Base-by-base conservation (phyloP, 2,797 vertebrate genomes). In the Pristis pectinata region DNA sequence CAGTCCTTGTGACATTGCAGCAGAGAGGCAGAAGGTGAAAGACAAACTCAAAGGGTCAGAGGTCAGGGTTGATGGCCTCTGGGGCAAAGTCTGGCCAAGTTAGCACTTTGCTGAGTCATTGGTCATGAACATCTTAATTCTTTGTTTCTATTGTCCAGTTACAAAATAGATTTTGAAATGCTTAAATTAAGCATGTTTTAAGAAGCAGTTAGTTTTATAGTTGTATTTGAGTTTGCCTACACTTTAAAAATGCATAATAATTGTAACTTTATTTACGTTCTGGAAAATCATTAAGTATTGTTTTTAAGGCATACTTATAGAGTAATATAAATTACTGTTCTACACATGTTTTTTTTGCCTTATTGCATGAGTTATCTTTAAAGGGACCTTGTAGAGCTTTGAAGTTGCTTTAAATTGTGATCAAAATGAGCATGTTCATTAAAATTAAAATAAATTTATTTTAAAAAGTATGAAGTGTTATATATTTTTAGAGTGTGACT, bases 61-160 rank as follows among this genome's bases (percentile, higher is more conserved):
- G 96, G 96, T 96, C 94, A 96, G 94, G 72, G 95, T 93, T 94
- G 70, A 76, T 95, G 95, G 94, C 95, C 95, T 95, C 96, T 94
- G 94, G 95, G 95, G 95, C 95, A 95, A 95, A 95, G 95, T 83
- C 87, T 91, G 30, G 94, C 94, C 95, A 93, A 95, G 94, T n/a
- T 76, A 72, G 41, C 76, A 64, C 56, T 79, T 93, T 53, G 5
- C 94, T 80, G 74, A 94, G 91, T 95, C 56, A 72, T 93, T 93
- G 76, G 94, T 93, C 94, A 70, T 79, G 89, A 93, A 82, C 91
- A 77, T 95, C 80, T 67, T 64, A 95, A 92, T 89, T 80, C 37
- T 95, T 37, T 22, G 56, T 64, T 64, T 30, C 37, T 7, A 53
- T 53, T 19, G 6, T 72, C 24, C 30, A 30, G 15, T 67, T 93